Conservation (phyloP, 2,888 invertebrate species). For the Lasioglossum figueresi region DNA sequence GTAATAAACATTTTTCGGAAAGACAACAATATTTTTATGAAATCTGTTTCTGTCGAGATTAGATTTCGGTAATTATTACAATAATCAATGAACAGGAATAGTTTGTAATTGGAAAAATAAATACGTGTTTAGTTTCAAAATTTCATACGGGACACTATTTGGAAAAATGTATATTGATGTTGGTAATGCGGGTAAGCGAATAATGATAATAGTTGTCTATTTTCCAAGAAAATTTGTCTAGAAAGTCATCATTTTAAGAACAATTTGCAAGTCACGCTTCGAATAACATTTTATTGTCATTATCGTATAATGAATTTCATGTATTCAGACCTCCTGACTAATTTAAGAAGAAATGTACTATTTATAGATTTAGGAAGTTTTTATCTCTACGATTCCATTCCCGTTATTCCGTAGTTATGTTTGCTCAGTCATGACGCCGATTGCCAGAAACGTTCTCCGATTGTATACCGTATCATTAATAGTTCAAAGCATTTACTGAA, state of each 20-base stretch:
- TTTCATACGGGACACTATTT: neutral
- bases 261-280: neutral
- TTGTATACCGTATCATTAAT: neutral
- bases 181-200: neutral
- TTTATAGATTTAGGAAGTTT: constrained; percentile 21
- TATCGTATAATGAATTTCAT: neutral
- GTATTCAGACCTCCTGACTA: constrained; percentile 6
- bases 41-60: too few relatives aligned
- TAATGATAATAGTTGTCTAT: neutral
- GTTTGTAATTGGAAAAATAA: neutral
- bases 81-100: neutral
- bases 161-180: neutral
- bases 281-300: neutral
- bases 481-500: neutral
- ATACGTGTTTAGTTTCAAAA: neutral
- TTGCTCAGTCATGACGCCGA: constrained; percentile 28
- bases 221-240: neutral
- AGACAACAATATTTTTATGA: too few relatives aligned
- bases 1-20: too few relatives aligned
- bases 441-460: constrained; percentile 6
- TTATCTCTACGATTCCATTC: constrained; percentile 31
- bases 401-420: constrained; percentile 24
- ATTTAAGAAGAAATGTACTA: constrained; percentile 33
- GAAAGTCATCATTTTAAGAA: neutral
- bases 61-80: too few relatives aligned